These are phyloP conservation scores for Eutrigla gurnardus DNA, from an alignment of 2,797 vertebrate genomes.

Conservation along the genomic window DNA sequence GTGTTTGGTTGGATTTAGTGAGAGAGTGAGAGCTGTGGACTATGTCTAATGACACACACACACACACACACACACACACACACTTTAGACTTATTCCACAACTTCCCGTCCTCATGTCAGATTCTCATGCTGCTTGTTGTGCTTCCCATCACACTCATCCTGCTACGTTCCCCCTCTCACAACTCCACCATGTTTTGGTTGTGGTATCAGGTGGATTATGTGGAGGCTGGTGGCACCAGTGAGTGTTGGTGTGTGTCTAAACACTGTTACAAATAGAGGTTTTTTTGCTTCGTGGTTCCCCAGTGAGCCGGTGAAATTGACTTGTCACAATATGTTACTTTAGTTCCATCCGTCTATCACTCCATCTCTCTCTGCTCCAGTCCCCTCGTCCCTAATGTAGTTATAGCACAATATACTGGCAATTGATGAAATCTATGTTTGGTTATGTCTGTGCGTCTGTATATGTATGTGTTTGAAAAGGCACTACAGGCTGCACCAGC, in stretches of 20 bases:
- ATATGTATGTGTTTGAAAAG: conserved; percentile 26
- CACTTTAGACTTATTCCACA: background rate
- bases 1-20: conserved; percentile 50
- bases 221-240: background rate
- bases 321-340: conserved; percentile 55
- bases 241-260: conserved; percentile 15
- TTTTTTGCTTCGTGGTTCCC: conserved; percentile 45
- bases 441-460: background rate
- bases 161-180: background rate
- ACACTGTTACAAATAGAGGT: conserved; percentile 24
- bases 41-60: conserved; percentile 10
- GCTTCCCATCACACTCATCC: background rate
- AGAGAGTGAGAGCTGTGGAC: conserved; percentile 11
- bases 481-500: background rate
- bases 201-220: conserved; percentile 5
- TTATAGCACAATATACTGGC: conserved; percentile 36
- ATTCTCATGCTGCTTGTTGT: conserved; percentile 9
- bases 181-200: background rate
- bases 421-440: conserved; percentile 40
- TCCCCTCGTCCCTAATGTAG: conserved; percentile 47
- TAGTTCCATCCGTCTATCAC: conserved; percentile 44
- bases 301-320: conserved; percentile 49
- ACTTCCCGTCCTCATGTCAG: background rate
- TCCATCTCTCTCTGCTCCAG: conserved; percentile 21
- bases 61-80: background rate